These are phyloP conservation scores for Drosophila algonquin DNA, from an alignment of 2,888 invertebrate genomes.

Conservation along the genomic window DNA sequence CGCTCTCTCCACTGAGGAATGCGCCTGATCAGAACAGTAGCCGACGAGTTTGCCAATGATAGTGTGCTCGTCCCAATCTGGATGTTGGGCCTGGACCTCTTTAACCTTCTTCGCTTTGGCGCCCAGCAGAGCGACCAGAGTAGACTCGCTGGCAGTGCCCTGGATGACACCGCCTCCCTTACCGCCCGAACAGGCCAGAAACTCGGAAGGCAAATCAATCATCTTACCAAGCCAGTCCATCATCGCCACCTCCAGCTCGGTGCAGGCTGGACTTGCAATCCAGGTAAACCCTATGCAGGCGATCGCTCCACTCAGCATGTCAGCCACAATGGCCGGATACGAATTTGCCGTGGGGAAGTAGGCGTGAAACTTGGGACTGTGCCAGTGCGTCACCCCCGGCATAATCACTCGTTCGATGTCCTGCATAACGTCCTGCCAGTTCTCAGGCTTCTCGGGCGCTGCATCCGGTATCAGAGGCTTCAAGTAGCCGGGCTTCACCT, in stretches of 20 bases:
- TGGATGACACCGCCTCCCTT: conserved; percentile 96
- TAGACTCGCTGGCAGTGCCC: conserved; percentile 97
- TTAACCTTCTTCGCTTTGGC: conserved; percentile 91
- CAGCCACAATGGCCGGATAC: conserved; percentile 96
- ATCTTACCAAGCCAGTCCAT: conserved; percentile 98
- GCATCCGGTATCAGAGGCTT: conserved; percentile 92
- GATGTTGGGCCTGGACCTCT: conserved; percentile 88
- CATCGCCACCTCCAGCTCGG: conserved; percentile 97
- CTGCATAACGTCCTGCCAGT: conserved; percentile 95
- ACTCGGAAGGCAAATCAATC: conserved; percentile 92
- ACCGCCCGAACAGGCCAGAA: conserved; percentile 92
- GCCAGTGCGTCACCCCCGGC: conserved; percentile 99
- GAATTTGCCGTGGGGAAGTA: conserved; percentile 97
- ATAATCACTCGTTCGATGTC: conserved; percentile 98
- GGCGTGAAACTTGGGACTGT: conserved; percentile 97
- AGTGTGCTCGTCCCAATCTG: conserved; percentile 89
- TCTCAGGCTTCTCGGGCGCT: conserved; percentile 93
- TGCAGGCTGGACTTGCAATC: conserved; percentile 98
- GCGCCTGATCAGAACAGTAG: conserved; percentile 95
- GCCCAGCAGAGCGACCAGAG: conserved; percentile 95
- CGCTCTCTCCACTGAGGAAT: conserved; percentile 97
- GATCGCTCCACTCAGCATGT: conserved; percentile 97
- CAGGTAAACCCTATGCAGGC: conserved; percentile 98
- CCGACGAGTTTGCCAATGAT: conserved; percentile 92
- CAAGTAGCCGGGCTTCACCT: conserved; percentile 97